Conservation (phyloP, 2,888 invertebrate species). For the Ectemnius continuus region DNA sequence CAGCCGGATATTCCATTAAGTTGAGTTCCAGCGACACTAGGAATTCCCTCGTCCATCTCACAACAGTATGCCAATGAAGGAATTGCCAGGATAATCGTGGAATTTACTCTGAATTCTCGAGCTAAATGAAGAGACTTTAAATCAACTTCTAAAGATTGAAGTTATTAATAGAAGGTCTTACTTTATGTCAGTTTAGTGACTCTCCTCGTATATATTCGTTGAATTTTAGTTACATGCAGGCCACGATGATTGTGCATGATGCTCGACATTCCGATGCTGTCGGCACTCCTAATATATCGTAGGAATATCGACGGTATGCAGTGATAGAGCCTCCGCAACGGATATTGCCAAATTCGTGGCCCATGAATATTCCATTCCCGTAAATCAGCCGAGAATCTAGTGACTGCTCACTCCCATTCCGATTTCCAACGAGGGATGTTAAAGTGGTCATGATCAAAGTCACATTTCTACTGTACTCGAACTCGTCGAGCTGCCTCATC, state of each 20-base stretch:
- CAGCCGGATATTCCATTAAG: too few relatives aligned
- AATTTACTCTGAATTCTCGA: too few relatives aligned
- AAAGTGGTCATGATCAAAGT: neutral
- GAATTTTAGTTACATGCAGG: too few relatives aligned
- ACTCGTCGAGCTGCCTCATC: neutral
- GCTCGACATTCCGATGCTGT: slow-evolving; percentile 43
- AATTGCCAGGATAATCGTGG: too few relatives aligned
- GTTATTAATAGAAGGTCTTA: too few relatives aligned
- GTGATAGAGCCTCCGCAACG: slow-evolving; percentile 60
- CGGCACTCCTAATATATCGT: slow-evolving; percentile 37
- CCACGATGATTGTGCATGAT: neutral
- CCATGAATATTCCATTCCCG: slow-evolving; percentile 63
- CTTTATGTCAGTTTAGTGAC: too few relatives aligned
- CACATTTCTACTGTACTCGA: slow-evolving; percentile 1
- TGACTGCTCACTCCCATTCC: neutral
- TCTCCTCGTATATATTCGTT: too few relatives aligned
- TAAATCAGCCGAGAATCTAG: slow-evolving; percentile 45
- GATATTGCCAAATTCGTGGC: slow-evolving; percentile 69
- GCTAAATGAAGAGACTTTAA: too few relatives aligned
- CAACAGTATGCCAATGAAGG: too few relatives aligned
- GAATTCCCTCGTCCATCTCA: too few relatives aligned
- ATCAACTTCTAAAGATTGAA: too few relatives aligned
- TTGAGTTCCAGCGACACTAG: too few relatives aligned
- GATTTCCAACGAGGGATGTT: neutral
- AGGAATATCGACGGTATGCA: slow-evolving; percentile 36